Evolutionary conservation across 2,888 invertebrate species (phyloP), one percentile per base, ranked within the genome.

Genomic region (Congeria kusceri): DNA sequence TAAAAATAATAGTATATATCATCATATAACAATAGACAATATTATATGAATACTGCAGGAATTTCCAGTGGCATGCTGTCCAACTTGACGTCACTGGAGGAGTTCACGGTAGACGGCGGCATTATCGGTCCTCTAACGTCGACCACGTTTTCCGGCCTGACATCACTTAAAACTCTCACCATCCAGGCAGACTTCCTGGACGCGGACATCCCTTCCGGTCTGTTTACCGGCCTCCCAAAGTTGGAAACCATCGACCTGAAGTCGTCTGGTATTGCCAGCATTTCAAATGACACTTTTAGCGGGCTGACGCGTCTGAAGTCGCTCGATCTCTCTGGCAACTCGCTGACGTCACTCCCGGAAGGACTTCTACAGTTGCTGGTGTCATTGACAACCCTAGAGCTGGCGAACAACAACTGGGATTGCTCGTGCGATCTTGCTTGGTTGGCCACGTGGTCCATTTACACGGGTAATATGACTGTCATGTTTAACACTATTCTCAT

Each of bases 341-440:
- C 70, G 15, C 44, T 79, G 18, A 67, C 57, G 46, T 70, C 70
- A 39, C 46, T 79, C 3, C 79, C 79, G 9, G 59, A 58, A 4
- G 74, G 57, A n/a, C 18, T 71, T n/a, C 70, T 79, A 44, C 59
- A 28, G n/a, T 66, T 58, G 13, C 59, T 79, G 5, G 20, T 70
- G 46, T 65, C 69, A n/a, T 56, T 79, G 44, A 65, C 49, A 20
- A 70, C 47, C 0, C 63, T 79, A 1, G 57, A 25, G 11, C 67
- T 74, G 7, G 56, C 32, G 4, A 61, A 20, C 1, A 79, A 79
- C 28, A 25, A 44, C 4, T 79, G 79, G 79, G 39, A 74, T 28
- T 79, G 79, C 57, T 67, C 62, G 9, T 79, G 79, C 53, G 53
- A 70, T n/a, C 32, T 74, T 44, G 32, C 70, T 9, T 79, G 78